A percentile compares a stretch with the other conserved stretches of the same genome.
These are phyloP conservation scores for Sympetrum striolatum DNA, from an alignment of 2,888 invertebrate species.

Conservation along the genomic window DNA sequence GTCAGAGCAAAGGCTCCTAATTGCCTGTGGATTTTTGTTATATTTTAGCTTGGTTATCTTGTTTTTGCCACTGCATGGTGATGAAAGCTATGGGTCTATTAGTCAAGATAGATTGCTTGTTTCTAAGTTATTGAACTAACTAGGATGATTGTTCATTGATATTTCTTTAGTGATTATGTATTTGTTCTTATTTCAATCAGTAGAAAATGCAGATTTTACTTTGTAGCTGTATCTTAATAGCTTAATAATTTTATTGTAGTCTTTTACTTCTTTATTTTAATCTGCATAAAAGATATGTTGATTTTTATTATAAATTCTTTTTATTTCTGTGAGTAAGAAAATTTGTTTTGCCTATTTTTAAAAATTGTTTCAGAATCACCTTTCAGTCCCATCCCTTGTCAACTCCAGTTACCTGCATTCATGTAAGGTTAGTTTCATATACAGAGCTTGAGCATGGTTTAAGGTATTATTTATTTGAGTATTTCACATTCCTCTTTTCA, in stretches of 20 bases:
- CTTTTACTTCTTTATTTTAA: conserved; percentile 50
- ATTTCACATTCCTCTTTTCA: background rate
- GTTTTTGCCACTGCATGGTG: conserved; percentile 51
- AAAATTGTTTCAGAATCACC: conserved; percentile 80
- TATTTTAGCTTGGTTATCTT: conserved; percentile 49
- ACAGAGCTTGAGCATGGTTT: background rate
- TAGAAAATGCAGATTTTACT: background rate
- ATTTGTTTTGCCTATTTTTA: conserved; percentile 65
- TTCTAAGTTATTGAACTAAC: conserved; percentile 22
- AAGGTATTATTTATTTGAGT: background rate
- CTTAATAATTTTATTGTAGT: background rate
- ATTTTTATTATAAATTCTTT: conserved; percentile 63
- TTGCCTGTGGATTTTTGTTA: conserved; percentile 46
- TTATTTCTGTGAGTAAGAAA: conserved; percentile 58
- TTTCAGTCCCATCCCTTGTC: conserved; percentile 77
- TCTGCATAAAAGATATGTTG: conserved; percentile 53
- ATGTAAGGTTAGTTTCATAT: conserved; percentile 71
- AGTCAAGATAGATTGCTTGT: conserved; percentile 30
- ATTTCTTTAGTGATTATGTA: background rate
- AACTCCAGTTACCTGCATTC: conserved; percentile 83
- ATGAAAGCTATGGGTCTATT: conserved; percentile 46
- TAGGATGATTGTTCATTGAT: conserved; percentile 12
- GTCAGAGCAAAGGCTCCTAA: background rate
- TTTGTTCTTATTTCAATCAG: background rate
- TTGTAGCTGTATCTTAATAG: no score